Evolutionary conservation across 2,888 invertebrate genomes (phyloP), one percentile per base, ranked within the genome.

Genomic region (Smittia sp.): DNA sequence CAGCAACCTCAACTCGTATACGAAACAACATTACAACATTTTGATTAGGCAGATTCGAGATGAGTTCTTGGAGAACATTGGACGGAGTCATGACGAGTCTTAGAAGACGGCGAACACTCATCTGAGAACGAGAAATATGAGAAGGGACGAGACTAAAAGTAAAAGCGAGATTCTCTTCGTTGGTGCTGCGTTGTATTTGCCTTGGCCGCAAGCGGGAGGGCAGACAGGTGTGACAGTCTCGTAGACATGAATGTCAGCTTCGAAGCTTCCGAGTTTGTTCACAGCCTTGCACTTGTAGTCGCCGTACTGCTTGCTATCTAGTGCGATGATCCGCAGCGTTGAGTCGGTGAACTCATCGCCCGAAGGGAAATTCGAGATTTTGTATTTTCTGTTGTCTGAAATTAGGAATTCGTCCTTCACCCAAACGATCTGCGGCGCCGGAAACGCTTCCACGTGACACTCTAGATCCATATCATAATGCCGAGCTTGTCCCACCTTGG

Each of bases 381-480:
- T 90, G 80, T 93, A 93, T 83, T 96, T 94, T 79, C 95, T 95
- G 81, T 94, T 95, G 79, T 94, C 94, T 0, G 92, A 90, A 1
- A 96, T 81, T 75, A 90, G 89, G 0, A 89, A 84, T 65, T 90
- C 91, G 70, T 94, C 94, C 80, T 96, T 96, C 1, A 92, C 84
- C 97, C 97, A 97, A 0, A 89, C 87, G 76, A 97, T 94, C 1
- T 93, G 93, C 0, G 97, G 96, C 1, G 94, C 94, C 0, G 97
- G 97, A 82, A 95, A 96, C 0, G 96, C 96, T 80, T 94, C 94
- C 11, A 96, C 92, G 81, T 95, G 95, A 79, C 97, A 97, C 79
- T 96, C 96, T 76, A 97, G 81, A 78, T 96, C 94, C 90, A 96
- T 94, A 78, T 96, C 94, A 79, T 94, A 96, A 80, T 94, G 95